These are phyloP conservation scores for Cervus canadensis DNA, from an alignment of 2,113 vertebrate species.

Conservation along the genomic window DNA sequence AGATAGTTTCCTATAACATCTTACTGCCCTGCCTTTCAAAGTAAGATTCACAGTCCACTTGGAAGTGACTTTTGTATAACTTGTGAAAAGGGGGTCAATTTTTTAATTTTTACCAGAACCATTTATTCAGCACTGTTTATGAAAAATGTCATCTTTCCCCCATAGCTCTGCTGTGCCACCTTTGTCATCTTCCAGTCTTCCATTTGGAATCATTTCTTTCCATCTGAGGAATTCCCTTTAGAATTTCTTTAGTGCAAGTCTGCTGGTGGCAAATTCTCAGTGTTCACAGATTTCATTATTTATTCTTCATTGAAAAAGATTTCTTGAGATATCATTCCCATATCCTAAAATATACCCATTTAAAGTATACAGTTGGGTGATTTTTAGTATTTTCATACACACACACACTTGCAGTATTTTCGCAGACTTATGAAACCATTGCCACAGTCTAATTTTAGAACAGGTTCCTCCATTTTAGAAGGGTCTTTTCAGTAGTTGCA, in stretches of 20 bases:
- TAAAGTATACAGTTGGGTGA: not conserved
- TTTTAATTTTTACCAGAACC: not conserved
- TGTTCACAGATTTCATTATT: not conserved
- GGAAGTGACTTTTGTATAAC: not conserved
- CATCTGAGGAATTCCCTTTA: not conserved
- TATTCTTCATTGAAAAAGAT: not conserved
- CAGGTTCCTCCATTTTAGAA: not conserved
- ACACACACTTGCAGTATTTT: not conserved
- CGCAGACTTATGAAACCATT: not conserved
- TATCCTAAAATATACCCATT: not conserved
- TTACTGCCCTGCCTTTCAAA: not conserved
- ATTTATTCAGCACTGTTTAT: not conserved
- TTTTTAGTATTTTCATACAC: not conserved
- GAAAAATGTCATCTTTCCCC: not conserved
- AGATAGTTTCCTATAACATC: not conserved
- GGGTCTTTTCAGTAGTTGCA: not conserved
- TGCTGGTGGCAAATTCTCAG: not conserved
- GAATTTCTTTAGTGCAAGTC: not conserved
- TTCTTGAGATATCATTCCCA: not conserved
- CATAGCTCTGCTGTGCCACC: not conserved
- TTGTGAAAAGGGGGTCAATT: not conserved
- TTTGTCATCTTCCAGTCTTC: not conserved
- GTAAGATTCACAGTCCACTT: not conserved
- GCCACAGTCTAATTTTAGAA: not conserved
- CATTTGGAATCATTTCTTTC: not conserved